phyloP scores from a whole-genome alignment of 2,888 invertebrate species.

The Tetramorium bicarinatum region DNA sequence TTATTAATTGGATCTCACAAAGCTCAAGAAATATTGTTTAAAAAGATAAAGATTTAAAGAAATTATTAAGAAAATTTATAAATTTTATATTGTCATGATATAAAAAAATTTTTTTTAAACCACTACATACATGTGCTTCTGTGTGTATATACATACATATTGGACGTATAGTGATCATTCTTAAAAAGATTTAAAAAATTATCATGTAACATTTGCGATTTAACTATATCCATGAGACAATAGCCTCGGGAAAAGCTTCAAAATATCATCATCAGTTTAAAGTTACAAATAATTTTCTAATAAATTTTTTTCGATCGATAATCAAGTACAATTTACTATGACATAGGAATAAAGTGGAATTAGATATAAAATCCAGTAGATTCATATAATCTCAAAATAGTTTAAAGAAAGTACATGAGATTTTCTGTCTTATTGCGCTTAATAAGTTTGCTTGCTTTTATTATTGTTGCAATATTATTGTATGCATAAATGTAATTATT shows the following conservation, averaged over 20 bases:
- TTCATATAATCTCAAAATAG: neutral
- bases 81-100: neutral
- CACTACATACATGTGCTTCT: neutral
- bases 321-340: neutral
- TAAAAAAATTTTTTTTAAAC: neutral
- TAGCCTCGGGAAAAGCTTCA: neutral
- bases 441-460: neutral
- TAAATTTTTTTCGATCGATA: neutral
- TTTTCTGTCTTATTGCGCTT: neutral
- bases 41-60: neutral
- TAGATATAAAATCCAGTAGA: neutral
- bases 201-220: neutral
- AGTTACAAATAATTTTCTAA: slow-evolving; percentile 3
- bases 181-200: neutral
- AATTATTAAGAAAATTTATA: neutral
- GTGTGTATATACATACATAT: neutral
- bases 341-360: neutral
- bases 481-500: neutral
- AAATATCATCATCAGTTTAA: slow-evolving; percentile 10
- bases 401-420: neutral
- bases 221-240: neutral
- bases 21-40: neutral
- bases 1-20: neutral
- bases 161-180: neutral
- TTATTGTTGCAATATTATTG: neutral